phyloP scores from a whole-genome alignment of 2,113 vertebrate species.

The Casuarius casuarius region DNA sequence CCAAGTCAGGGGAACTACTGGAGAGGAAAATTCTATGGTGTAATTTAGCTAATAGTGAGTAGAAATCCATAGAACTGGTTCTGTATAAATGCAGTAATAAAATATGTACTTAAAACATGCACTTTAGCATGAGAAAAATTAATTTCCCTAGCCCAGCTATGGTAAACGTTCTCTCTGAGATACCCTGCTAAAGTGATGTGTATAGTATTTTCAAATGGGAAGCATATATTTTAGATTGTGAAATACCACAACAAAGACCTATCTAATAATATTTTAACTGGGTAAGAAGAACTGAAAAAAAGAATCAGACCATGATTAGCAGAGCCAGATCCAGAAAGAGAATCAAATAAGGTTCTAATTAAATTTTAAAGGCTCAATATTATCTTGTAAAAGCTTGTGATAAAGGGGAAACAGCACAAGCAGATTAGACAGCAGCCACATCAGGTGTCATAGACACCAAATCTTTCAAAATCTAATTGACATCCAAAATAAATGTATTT shows the following conservation, averaged over 20 bases:
- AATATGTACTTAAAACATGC: not conserved
- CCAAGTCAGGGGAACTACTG: not conserved
- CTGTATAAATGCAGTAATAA: not conserved
- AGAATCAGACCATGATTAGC: constrained; percentile 25
- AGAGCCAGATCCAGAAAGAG: constrained; percentile 18
- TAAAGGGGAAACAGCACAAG: not conserved
- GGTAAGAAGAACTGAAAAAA: constrained; percentile 35
- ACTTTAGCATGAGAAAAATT: not conserved
- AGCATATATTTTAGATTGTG: constrained; percentile 15
- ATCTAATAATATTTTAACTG: constrained; percentile 63
- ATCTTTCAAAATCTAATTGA: not conserved
- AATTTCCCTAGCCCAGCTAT: not conserved
- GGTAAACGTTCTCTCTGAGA: not conserved
- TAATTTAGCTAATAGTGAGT: not conserved
- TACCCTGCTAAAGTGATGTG: not conserved
- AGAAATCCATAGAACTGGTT: not conserved
- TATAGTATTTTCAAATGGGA: constrained; percentile 36
- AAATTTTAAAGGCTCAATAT: constrained; percentile 37
- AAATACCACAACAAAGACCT: constrained; percentile 53
- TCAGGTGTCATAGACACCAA: constrained; percentile 2
- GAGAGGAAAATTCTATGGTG: rapidly evolving
- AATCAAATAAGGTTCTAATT: constrained; percentile 64
- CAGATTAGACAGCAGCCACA: not conserved
- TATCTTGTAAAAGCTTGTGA: constrained; percentile 3
- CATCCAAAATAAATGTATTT: not conserved